Percentiles rank a stretch among this genome's conserved stretches.
phyloP scores from a whole-genome alignment of 2,797 vertebrate genomes.

The Eurystomus glaucurus region DNA sequence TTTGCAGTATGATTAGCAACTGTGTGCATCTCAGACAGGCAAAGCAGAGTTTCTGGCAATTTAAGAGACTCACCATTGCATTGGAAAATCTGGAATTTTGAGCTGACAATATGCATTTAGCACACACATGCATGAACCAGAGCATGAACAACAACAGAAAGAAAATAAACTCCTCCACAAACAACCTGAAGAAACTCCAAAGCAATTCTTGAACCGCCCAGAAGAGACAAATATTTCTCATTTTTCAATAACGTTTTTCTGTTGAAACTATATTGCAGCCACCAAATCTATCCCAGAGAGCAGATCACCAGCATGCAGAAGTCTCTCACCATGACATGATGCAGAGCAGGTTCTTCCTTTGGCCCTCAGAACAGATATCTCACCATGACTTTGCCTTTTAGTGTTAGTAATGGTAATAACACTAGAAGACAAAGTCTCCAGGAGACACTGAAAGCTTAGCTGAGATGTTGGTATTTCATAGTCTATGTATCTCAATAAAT shows the following conservation, averaged over 20 bases:
- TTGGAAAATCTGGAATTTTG: background rate
- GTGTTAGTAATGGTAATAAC: background rate
- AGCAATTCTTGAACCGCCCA: background rate
- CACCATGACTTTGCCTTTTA: background rate
- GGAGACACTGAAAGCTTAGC: background rate
- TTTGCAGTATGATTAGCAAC: background rate
- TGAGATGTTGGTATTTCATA: rapidly evolving
- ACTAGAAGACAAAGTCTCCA: background rate
- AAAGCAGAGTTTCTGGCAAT: background rate
- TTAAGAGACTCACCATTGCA: background rate
- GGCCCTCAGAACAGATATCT: background rate
- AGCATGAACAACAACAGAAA: background rate
- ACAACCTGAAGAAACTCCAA: background rate
- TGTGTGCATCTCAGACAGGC: background rate
- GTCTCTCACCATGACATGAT: rapidly evolving
- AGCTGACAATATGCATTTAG: background rate
- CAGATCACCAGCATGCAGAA: background rate
- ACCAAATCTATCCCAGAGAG: background rate
- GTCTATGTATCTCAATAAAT: background rate
- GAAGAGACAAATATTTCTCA: background rate
- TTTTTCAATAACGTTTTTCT: background rate
- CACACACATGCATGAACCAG: rapidly evolving
- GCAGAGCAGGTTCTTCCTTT: background rate
- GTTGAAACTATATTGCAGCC: background rate
- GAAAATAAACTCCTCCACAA: background rate